These are phyloP conservation scores for Drosophila ananassae DNA, from an alignment of 1,140 invertebrate species.

Conservation along the genomic window DNA sequence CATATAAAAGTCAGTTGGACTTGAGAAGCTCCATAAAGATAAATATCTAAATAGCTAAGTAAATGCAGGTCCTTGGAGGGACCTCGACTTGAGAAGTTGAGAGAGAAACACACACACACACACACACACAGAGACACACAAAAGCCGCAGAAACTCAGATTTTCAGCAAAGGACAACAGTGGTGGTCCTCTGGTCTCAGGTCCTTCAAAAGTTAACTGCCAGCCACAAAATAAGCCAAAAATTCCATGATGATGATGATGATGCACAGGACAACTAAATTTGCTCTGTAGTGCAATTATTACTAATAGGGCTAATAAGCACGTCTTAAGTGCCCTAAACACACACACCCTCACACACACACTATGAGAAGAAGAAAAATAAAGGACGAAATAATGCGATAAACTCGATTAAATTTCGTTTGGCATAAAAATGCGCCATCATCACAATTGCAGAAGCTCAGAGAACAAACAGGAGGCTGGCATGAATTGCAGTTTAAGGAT, in stretches of 20 bases:
- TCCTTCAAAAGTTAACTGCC: slow-evolving; percentile 52
- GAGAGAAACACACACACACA: too few species aligned
- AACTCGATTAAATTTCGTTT: slow-evolving; percentile 76
- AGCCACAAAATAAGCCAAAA: slow-evolving; percentile 40
- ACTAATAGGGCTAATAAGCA: slow-evolving; percentile 80
- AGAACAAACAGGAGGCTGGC: slow-evolving; percentile 32
- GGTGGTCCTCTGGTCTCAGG: background rate
- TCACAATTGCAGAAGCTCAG: slow-evolving; percentile 58
- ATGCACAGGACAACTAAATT: slow-evolving; percentile 71
- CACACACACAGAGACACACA: slow-evolving; percentile 12
- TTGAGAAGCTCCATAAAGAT: slow-evolving; percentile 42
- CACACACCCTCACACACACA: slow-evolving; percentile 3
- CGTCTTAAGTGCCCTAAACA: slow-evolving; percentile 61
- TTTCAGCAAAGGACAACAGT: slow-evolving; percentile 20
- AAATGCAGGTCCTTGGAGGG: slow-evolving; percentile 53
- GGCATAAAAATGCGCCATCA: slow-evolving; percentile 79
- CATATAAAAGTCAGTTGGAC: slow-evolving; percentile 55
- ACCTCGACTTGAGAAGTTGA: background rate
- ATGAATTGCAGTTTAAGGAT: slow-evolving; percentile 81
- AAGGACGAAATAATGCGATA: slow-evolving; percentile 60
- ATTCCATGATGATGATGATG: slow-evolving; percentile 29
- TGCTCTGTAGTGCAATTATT: slow-evolving; percentile 80
- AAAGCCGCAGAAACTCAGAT: slow-evolving; percentile 30
- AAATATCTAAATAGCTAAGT: slow-evolving; percentile 56
- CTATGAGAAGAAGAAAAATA: background rate